Evolutionary conservation across 2,888 invertebrate species (phyloP).

Genomic region (Nymphalis c-album): DNA sequence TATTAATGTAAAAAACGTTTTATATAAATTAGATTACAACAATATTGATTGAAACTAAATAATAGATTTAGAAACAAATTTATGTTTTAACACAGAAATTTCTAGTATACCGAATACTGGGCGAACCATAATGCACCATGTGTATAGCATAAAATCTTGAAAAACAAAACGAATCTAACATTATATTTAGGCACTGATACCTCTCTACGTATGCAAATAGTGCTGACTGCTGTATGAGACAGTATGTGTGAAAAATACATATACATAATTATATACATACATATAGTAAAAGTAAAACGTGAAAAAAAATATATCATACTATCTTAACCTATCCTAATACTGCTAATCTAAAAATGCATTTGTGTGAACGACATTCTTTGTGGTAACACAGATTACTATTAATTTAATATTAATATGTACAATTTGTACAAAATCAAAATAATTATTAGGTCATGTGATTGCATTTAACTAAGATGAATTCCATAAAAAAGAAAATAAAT

Average conservation of each 20-base stretch:
- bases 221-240: neutral
- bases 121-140: neutral
- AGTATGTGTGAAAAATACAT: neutral
- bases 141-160: neutral
- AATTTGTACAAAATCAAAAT: conserved; percentile 43
- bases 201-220: neutral
- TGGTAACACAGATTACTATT: conserved; percentile 40
- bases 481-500: neutral
- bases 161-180: neutral
- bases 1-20: neutral
- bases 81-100: too few species aligned
- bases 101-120: too few species aligned
- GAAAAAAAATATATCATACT: neutral
- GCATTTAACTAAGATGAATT: conserved; percentile 2
- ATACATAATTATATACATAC: neutral
- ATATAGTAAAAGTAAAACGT: conserved; percentile 3
- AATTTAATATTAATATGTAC: conserved; percentile 34
- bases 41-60: too few species aligned
- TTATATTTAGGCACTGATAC: neutral
- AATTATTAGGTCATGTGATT: conserved; percentile 23
- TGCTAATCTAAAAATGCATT: conserved; percentile 42
- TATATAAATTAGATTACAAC: too few species aligned
- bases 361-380: conserved; percentile 42
- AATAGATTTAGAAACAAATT: too few species aligned
- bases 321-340: conserved; percentile 40